Conservation (phyloP, 2,113 vertebrate genomes). For the Actenoides hombroni region DNA sequence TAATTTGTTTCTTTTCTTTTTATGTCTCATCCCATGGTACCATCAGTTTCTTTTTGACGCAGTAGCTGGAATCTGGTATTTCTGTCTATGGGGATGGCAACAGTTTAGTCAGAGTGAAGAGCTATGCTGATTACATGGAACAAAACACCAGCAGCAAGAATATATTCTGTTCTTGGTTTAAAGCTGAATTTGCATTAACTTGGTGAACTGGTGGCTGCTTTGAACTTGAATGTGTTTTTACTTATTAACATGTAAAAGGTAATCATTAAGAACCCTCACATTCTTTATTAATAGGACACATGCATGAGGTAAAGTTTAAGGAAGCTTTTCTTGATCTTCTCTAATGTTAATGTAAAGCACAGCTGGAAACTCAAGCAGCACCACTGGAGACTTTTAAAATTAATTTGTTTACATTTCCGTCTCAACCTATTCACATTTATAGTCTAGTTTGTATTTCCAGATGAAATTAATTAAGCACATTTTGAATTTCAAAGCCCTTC, state of each 20-base stretch:
- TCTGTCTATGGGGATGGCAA: not conserved
- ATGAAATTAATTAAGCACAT: not conserved
- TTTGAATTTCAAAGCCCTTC: constrained; percentile 9
- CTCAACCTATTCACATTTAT: not conserved
- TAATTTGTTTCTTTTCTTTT: not conserved
- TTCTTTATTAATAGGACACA: not conserved
- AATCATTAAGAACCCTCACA: not conserved
- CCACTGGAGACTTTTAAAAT: not conserved
- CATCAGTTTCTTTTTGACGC: not conserved
- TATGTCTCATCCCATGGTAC: not conserved
- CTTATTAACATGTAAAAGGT: not conserved
- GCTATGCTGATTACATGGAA: not conserved
- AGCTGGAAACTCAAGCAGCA: not conserved
- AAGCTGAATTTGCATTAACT: not conserved
- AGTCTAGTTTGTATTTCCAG: not conserved
- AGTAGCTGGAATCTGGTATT: not conserved
- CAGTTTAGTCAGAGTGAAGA: not conserved
- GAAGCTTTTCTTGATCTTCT: not conserved
- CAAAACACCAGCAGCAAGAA: not conserved
- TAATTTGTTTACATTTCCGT: not conserved
- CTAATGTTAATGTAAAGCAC: not conserved
- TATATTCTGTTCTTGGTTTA: not conserved
- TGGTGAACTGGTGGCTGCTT: not conserved
- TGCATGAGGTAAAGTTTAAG: not conserved
- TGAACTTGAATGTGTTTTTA: not conserved